Percentiles rank a stretch among this genome's conserved stretches.
Evolutionary conservation across 2,113 vertebrate species (phyloP).

Genomic region (Todiramphus chloris): DNA sequence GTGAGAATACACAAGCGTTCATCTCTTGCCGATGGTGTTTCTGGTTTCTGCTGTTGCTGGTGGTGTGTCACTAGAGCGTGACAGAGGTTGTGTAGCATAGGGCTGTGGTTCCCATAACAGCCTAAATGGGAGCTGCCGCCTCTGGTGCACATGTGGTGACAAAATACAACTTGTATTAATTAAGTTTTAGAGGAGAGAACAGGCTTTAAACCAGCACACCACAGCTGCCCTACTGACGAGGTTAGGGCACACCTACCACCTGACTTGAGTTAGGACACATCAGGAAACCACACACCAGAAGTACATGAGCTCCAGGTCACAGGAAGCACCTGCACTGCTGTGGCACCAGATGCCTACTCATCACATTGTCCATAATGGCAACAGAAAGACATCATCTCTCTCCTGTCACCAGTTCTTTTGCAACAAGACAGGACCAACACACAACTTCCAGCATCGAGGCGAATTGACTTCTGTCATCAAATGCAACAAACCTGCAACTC

Average conservation of each 20-base stretch:
- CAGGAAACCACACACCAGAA: constrained; percentile 29
- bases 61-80: background rate
- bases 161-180: background rate
- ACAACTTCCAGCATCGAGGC: background rate
- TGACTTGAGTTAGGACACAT: background rate
- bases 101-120: background rate
- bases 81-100: background rate
- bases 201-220: background rate
- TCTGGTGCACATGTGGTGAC: background rate
- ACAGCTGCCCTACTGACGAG: background rate
- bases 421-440: background rate
- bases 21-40: background rate
- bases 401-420: background rate
- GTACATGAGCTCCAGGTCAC: background rate
- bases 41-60: background rate
- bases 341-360: constrained; percentile 8
- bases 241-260: background rate
- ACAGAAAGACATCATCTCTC: background rate
- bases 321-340: constrained; percentile 35
- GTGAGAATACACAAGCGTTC: background rate
- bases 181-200: background rate
- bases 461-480: background rate
- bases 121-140: background rate
- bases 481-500: background rate
- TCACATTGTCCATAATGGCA: background rate